These are phyloP conservation scores for human DNA, from an alignment of 2,113 vertebrate genomes.

Conservation along the genomic window DNA sequence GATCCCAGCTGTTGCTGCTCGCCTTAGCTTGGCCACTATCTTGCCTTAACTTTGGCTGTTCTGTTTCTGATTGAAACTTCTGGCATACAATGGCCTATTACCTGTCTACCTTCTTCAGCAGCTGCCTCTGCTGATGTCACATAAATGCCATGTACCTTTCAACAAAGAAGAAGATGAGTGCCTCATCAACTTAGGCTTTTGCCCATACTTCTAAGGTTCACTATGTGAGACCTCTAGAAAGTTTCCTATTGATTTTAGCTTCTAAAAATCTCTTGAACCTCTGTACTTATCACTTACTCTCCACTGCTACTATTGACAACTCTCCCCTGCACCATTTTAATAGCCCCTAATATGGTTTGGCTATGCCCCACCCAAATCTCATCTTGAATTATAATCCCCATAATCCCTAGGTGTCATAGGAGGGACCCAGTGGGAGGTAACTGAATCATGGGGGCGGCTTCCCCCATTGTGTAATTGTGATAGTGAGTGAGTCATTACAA, in stretches of 20 bases:
- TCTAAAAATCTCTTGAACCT: not conserved
- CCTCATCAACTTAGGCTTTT: not conserved
- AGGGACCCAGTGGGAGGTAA: too few species aligned
- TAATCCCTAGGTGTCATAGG: too few species aligned
- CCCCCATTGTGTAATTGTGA: too few species aligned
- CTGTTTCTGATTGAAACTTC: constrained; percentile 59
- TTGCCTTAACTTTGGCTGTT: constrained; percentile 34
- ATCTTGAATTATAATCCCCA: too few species aligned
- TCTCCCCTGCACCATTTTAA: not conserved
- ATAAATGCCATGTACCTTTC: constrained; percentile 45
- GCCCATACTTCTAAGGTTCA: not conserved
- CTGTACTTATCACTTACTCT: not conserved
- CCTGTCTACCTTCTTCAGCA: constrained; percentile 49
- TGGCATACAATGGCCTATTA: not conserved
- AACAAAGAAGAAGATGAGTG: not conserved
- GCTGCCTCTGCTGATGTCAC: constrained; percentile 53
- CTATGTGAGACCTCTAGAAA: not conserved
- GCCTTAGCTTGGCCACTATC: constrained; percentile 34
- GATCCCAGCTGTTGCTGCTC: constrained; percentile 58
- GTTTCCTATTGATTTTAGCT: not conserved
- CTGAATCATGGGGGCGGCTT: too few species aligned
- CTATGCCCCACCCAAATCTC: too few species aligned
- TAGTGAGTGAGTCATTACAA: too few species aligned
- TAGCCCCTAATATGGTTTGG: not conserved
- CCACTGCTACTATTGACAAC: not conserved